These are phyloP conservation scores for Ammodytes marinus DNA, from an alignment of 2,113 vertebrate species.

Conservation along the genomic window DNA sequence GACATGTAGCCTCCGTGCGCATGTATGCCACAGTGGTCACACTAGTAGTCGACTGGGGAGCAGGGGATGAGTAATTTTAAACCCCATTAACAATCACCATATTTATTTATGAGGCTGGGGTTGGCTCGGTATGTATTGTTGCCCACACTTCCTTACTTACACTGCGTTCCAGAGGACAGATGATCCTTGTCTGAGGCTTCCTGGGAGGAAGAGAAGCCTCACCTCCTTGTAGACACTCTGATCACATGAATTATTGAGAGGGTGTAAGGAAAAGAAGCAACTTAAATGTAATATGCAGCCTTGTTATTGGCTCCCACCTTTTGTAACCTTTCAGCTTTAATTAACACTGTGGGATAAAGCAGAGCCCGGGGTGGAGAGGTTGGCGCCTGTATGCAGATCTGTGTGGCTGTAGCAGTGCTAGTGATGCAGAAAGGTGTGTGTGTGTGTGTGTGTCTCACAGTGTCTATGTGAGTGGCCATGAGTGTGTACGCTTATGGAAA, in stretches of 20 bases:
- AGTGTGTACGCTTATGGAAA: neutral
- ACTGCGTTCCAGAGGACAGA: slow-evolving; percentile 78
- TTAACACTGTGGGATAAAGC: slow-evolving; percentile 78
- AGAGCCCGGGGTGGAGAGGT: slow-evolving; percentile 11
- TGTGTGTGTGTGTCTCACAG: neutral
- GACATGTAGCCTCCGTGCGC: slow-evolving; percentile 70
- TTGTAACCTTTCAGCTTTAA: slow-evolving; percentile 88
- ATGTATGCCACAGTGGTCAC: slow-evolving; percentile 79
- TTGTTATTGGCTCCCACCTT: slow-evolving; percentile 87
- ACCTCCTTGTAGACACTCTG: slow-evolving; percentile 76
- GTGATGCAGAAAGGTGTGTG: slow-evolving; percentile 31
- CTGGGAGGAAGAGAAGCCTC: slow-evolving; percentile 75
- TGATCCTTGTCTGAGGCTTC: slow-evolving; percentile 78
- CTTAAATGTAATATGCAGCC: slow-evolving; percentile 84
- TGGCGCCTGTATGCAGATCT: slow-evolving; percentile 53
- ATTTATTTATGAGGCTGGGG: slow-evolving; percentile 86
- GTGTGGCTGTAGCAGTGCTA: slow-evolving; percentile 8
- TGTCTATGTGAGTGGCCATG: neutral
- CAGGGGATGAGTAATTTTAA: slow-evolving; percentile 85
- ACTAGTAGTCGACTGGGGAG: slow-evolving; percentile 77
- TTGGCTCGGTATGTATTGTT: slow-evolving; percentile 75
- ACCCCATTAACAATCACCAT: slow-evolving; percentile 88
- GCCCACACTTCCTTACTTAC: slow-evolving; percentile 82
- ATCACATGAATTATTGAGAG: slow-evolving; percentile 86
- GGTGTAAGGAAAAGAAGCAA: slow-evolving; percentile 79